Evolutionary conservation across 2,888 invertebrate species (phyloP).

Genomic region (Parnassius glacialis): DNA sequence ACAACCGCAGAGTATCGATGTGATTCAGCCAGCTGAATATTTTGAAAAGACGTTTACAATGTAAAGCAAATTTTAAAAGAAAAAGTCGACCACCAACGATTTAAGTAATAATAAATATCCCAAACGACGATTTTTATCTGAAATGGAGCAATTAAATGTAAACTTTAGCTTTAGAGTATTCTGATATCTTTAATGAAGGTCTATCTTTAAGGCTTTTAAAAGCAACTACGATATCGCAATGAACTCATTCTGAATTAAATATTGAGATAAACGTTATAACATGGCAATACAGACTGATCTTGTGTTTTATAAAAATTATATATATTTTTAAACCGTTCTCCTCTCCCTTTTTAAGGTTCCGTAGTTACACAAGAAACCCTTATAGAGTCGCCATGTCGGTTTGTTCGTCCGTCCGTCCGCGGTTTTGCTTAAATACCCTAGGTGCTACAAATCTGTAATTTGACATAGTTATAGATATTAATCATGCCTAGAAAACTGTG

Average conservation of each 20-base stretch:
- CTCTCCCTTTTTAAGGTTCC: too few species aligned
- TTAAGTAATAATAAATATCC: slow-evolving; percentile 5
- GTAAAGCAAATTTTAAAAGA: slow-evolving; percentile 10
- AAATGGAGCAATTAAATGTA: slow-evolving; percentile 41
- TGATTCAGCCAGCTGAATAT: slow-evolving; percentile 14
- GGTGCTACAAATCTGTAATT: too few species aligned
- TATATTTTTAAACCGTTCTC: too few species aligned
- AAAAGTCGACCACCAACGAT: slow-evolving; percentile 22
- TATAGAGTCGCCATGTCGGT: too few species aligned
- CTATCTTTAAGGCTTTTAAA: slow-evolving; percentile 36
- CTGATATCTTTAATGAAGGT: slow-evolving; percentile 43
- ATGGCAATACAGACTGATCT: neutral
- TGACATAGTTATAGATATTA: too few species aligned
- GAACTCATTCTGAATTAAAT: slow-evolving; percentile 35
- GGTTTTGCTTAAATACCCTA: too few species aligned
- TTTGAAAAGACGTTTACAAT: slow-evolving; percentile 16
- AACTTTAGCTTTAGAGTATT: slow-evolving; percentile 47
- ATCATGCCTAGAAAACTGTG: too few species aligned
- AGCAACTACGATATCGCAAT: slow-evolving; percentile 52
- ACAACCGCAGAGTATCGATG: slow-evolving; percentile 23
- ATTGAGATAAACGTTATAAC: slow-evolving; percentile 23
- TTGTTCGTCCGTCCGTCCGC: too few species aligned
- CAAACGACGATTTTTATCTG: slow-evolving; percentile 24
- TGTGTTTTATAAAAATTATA: neutral
- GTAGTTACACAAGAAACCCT: too few species aligned